Conservation (phyloP, 2,113 vertebrate genomes). For the Callipepla squamata region DNA sequence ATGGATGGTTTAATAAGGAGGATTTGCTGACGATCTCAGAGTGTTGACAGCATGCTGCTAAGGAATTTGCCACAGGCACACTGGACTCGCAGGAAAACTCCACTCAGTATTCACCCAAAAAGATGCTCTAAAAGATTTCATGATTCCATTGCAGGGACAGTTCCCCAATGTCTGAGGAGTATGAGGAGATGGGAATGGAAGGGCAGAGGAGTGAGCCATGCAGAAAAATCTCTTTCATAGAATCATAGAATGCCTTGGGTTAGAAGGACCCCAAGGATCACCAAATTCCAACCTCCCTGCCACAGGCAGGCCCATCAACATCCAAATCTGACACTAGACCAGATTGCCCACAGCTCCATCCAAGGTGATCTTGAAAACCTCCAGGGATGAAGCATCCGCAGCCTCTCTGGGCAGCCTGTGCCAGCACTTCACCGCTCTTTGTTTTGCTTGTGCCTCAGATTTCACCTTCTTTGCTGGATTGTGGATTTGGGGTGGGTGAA, state of each 20-base stretch:
- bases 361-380: too few species aligned
- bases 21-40: background rate
- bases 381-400: too few species aligned
- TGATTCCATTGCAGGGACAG: fast-evolving
- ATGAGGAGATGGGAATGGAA: background rate
- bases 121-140: background rate
- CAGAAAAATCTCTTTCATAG: background rate
- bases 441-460: background rate
- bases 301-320: too few species aligned
- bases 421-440: too few species aligned
- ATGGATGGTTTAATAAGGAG: background rate
- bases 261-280: too few species aligned
- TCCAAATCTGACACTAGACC: too few species aligned
- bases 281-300: too few species aligned
- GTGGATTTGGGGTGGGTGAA: background rate
- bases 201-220: background rate
- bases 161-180: background rate
- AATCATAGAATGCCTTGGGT: too few species aligned
- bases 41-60: background rate
- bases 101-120: background rate
- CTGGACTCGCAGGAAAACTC: background rate
- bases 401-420: too few species aligned
- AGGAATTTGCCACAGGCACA: background rate
- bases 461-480: background rate
- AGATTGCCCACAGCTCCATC: too few species aligned